phyloP scores from a whole-genome alignment of 2,888 invertebrate species.

The Anaspis maculata region DNA sequence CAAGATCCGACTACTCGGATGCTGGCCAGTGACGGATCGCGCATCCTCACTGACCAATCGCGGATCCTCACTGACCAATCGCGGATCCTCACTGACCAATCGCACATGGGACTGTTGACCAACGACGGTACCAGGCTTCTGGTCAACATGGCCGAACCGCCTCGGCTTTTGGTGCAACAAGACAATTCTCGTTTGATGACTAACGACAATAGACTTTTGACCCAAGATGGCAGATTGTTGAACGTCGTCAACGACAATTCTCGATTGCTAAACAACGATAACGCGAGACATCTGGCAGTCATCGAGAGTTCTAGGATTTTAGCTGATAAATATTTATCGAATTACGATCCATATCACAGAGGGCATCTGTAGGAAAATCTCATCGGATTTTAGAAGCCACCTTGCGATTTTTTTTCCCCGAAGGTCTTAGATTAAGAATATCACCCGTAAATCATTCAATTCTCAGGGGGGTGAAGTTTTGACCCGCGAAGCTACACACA shows the following conservation, averaged over 20 bases:
- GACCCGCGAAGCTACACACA: no score
- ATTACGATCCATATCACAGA: conserved; percentile 41
- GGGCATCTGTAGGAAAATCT: conserved; percentile 40
- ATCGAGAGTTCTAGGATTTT: conserved; percentile 36
- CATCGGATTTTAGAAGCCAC: no score
- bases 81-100: conserved; percentile 22
- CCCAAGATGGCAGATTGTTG: conserved; percentile 33
- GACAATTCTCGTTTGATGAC: conserved; percentile 32
- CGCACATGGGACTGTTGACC: conserved; percentile 19
- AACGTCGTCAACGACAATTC: conserved; percentile 31
- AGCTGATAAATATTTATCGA: conserved; percentile 41
- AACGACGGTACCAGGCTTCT: conserved; percentile 33
- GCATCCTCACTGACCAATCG: conserved; percentile 22
- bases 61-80: conserved; percentile 22
- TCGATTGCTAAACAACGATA: conserved; percentile 23
- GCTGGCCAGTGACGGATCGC: conserved; percentile 24
- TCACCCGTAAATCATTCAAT: no score
- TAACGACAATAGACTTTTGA: conserved; percentile 31
- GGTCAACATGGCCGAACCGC: conserved; percentile 35
- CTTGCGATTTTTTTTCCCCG: no score
- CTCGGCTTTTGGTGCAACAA: conserved; percentile 31
- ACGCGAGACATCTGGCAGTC: conserved; percentile 34
- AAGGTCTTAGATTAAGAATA: no score
- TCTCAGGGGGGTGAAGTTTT: no score
- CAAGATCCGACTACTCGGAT: conserved; percentile 17